Evolutionary conservation across 2,888 invertebrate species (phyloP), one percentile per base, ranked within the genome.

Genomic region (Pseudococcus jackbeardsleyi): DNA sequence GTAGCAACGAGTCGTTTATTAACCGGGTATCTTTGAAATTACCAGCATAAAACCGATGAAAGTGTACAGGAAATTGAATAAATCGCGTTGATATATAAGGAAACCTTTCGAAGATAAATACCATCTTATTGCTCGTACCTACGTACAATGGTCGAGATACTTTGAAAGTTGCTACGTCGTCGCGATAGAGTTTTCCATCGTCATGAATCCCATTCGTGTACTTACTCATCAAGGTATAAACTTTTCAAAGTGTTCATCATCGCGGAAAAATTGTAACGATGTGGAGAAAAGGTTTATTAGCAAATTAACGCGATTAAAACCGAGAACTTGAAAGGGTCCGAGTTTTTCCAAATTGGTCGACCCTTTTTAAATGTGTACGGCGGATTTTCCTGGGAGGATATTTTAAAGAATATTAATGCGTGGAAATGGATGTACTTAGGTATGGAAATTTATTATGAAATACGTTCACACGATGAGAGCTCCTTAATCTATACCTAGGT

Each of bases 231-330:
- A 59, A 59, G 17, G 59, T 33, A 33, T 12, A 17, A 64, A 64
- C 19, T 64, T 64, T 64, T 22, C 64, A 64, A 64, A 64, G 64
- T 64, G 64, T 22, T 64, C 22, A 64, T 64, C 19, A 19, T 64
- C 11, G 64, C 9, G 64, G 64, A 64, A 64, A 64, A 64, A 64
- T 64, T 64, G 19, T 64, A 64, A 64, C 64, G 64, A 50, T 15
- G 12, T 22, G 64, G 22, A 19, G 22, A 22, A 64, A 64, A 9
- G 64, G 7, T 64, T 64, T 59, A 59, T 59, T 59, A 59, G n/a
- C 59, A 59, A 59, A 59, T 59, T 59, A 59, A 59, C n/a, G n/a
- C 59, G 59, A 59, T 59, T 59, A 59, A 59, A 59, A 59, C 6
- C 59, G 17, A 59, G 6, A 46, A 59, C 59, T 59, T 59, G n/a